Conservation (phyloP, 1,140 invertebrate species). For the Brachionus manjavacas region DNA sequence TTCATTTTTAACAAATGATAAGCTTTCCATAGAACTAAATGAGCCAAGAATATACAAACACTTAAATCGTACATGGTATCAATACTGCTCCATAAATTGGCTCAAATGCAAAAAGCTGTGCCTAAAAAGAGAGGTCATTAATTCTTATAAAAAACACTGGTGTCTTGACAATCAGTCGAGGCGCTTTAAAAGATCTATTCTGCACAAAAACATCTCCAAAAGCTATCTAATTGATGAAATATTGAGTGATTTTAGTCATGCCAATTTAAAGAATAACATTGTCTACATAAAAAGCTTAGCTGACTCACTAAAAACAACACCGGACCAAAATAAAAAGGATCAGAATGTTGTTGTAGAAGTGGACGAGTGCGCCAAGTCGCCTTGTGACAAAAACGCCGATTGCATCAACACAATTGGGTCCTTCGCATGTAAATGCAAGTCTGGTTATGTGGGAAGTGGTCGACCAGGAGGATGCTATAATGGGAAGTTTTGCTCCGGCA, state of each 20-base stretch:
- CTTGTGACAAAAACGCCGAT: conserved; percentile 72
- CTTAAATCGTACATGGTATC: conserved; percentile 19
- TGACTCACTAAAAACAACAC: conserved; percentile 34
- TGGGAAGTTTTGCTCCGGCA: conserved; percentile 29
- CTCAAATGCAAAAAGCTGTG: background rate
- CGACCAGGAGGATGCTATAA: background rate
- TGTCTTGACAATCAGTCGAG: conserved; percentile 17
- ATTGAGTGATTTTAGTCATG: background rate
- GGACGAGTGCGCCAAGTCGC: conserved; percentile 73
- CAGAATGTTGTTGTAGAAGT: conserved; percentile 63
- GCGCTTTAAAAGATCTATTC: background rate
- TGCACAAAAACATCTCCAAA: background rate
- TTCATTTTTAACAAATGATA: background rate
- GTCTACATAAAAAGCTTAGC: background rate
- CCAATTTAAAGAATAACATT: conserved; percentile 21
- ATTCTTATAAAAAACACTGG: conserved; percentile 34
- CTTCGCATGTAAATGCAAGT: conserved; percentile 53
- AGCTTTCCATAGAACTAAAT: background rate
- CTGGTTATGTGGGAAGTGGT: conserved; percentile 50
- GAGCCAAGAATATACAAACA: background rate
- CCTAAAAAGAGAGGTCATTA: background rate
- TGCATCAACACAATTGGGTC: conserved; percentile 69
- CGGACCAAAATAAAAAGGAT: background rate
- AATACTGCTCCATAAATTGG: background rate
- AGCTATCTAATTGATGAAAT: background rate